Evolutionary conservation across 1,140 invertebrate genomes (phyloP).

Genomic region (Homalodisca vitripennis): DNA sequence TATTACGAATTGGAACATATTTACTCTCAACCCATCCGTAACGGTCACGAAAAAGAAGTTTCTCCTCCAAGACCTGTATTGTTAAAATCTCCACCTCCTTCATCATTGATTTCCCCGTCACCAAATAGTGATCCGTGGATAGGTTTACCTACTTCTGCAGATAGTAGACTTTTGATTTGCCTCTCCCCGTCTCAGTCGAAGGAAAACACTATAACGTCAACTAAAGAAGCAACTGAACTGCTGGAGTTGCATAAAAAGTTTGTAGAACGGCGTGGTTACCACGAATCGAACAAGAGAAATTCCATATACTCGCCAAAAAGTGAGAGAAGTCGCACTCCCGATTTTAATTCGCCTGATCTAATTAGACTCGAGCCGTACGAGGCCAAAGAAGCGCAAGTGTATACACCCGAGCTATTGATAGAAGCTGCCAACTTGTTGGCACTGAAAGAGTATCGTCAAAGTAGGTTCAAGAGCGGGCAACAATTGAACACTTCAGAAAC

Average conservation of each 20-base stretch:
- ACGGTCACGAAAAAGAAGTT: background rate
- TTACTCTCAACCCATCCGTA: background rate
- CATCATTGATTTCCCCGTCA: conserved; percentile 16
- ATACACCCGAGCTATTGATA: conserved; percentile 35
- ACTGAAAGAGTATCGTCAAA: conserved; percentile 44
- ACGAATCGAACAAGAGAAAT: conserved; percentile 47
- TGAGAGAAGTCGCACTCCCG: conserved; percentile 22
- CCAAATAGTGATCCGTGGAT: conserved; percentile 32
- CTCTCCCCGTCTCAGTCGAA: conserved; percentile 68
- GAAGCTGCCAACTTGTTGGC: conserved; percentile 37
- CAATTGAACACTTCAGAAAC: background rate
- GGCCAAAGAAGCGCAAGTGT: conserved; percentile 14
- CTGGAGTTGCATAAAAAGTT: conserved; percentile 68
- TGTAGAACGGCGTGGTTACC: conserved; percentile 59
- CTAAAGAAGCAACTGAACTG: conserved; percentile 56
- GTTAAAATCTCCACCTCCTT: conserved; percentile 22
- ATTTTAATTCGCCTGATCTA: conserved; percentile 32
- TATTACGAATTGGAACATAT: conserved; percentile 20
- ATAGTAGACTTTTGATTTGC: conserved; percentile 62
- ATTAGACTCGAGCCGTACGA: conserved; percentile 30
- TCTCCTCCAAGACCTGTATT: conserved; percentile 24
- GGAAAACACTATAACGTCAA: conserved; percentile 48
- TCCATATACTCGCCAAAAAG: conserved; percentile 28
- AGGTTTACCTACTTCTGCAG: conserved; percentile 42
- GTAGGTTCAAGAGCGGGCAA: conserved; percentile 16